Conservation (phyloP, 2,113 vertebrate species). For the Turdus rufiventris region DNA sequence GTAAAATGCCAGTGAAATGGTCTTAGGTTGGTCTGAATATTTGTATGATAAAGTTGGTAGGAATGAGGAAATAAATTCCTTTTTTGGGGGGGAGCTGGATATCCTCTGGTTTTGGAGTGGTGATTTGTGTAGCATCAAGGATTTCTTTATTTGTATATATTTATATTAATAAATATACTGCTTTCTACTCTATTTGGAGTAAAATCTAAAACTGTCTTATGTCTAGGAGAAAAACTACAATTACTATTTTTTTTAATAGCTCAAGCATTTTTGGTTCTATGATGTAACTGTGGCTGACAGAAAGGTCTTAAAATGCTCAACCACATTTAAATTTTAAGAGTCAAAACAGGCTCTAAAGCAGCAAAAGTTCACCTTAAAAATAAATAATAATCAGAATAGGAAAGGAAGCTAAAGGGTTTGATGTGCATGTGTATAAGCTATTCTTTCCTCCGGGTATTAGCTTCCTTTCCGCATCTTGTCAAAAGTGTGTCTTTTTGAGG, state of each 20-base stretch:
- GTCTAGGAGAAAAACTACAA: not conserved
- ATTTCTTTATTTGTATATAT: not conserved
- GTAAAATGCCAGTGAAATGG: not conserved
- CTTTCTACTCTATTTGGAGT: not conserved
- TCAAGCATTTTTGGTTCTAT: not conserved
- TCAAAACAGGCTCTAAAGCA: not conserved
- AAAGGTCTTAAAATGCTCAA: not conserved
- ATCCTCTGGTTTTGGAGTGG: not conserved
- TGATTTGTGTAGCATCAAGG: not conserved
- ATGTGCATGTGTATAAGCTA: not conserved
- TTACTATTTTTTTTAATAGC: not conserved
- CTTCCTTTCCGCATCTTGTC: not conserved
- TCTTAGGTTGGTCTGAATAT: not conserved
- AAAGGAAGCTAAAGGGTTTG: not conserved
- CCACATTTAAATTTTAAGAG: not conserved
- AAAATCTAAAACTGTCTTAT: not conserved
- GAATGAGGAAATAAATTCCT: not conserved
- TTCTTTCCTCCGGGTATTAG: not conserved
- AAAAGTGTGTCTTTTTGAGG: not conserved
- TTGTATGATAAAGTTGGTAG: not conserved
- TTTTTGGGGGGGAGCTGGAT: rapidly evolving
- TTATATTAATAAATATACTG: not conserved
- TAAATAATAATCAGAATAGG: not conserved
- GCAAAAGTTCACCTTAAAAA: not conserved
- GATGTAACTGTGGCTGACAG: not conserved